A percentile compares a stretch with the other conserved stretches of the same genome.
These are phyloP conservation scores for Pipistrellus pygmaeus DNA, from an alignment of 2,797 vertebrate species.

Conservation along the genomic window DNA sequence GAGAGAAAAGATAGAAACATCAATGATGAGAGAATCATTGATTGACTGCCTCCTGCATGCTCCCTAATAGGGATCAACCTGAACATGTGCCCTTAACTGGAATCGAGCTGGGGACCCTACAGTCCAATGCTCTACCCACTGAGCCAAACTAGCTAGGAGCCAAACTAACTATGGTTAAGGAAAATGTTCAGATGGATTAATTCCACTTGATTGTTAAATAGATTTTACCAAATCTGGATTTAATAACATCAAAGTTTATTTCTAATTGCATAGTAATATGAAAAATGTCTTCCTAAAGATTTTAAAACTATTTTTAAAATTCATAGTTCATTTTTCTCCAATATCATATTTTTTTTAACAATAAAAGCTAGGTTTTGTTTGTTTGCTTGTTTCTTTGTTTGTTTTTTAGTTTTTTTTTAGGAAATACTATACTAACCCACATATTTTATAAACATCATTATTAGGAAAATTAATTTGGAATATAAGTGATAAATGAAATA, in stretches of 20 bases:
- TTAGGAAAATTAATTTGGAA: background rate
- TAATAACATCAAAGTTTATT: slow-evolving; percentile 6
- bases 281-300: background rate
- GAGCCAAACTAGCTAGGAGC: no score
- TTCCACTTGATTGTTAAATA: background rate
- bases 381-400: background rate
- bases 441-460: slow-evolving; percentile 11
- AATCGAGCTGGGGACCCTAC: no score
- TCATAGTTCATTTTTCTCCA: background rate
- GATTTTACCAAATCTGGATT: background rate
- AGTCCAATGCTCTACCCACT: no score
- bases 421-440: background rate
- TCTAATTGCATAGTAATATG: background rate
- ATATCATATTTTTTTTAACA: background rate
- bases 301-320: background rate
- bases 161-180: background rate
- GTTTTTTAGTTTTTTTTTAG: background rate
- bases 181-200: background rate
- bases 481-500: background rate
- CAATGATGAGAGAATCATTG: no score
- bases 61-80: no score
- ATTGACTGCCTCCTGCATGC: no score
- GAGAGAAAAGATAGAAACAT: no score
- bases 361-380: background rate
- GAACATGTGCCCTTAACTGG: no score